phyloP scores from a whole-genome alignment of 2,113 vertebrate species.

The Dryoscopus gambensis region DNA sequence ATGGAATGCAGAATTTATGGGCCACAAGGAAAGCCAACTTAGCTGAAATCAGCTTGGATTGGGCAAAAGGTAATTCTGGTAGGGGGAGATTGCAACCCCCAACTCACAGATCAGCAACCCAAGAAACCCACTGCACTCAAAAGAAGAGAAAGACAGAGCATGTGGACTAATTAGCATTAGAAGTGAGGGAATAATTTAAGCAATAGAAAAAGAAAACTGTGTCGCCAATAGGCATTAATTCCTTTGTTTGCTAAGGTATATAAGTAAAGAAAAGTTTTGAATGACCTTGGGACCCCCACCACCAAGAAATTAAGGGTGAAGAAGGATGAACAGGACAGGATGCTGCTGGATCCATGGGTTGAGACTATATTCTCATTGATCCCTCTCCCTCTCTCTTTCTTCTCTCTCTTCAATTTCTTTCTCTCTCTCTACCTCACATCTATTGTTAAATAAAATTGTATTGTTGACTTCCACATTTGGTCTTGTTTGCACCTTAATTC shows the following conservation, averaged over 20 bases:
- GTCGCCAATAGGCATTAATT: not conserved
- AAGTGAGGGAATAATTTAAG: not conserved
- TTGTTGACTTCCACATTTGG: not conserved
- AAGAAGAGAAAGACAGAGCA: not conserved
- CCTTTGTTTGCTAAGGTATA: not conserved
- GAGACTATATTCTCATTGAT: not conserved
- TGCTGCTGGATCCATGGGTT: not conserved
- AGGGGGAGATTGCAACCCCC: fast-evolving
- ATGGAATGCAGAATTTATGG: not conserved
- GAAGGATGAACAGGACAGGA: not conserved
- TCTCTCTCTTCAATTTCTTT: not conserved
- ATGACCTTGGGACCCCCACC: fast-evolving
- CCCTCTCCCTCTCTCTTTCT: not conserved
- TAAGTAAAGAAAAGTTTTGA: not conserved
- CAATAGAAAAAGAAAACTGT: not conserved
- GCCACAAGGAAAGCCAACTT: not conserved
- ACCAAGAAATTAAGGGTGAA: not conserved
- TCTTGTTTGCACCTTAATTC: not conserved
- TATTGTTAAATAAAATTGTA: not conserved
- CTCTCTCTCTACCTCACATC: not conserved
- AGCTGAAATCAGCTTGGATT: not conserved
- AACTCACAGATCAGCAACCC: not conserved
- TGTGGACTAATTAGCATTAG: not conserved
- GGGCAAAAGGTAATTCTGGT: not conserved
- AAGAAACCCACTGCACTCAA: not conserved